Evolutionary conservation across 2,888 invertebrate genomes (phyloP).

Genomic region (Alloplasta piceator): DNA sequence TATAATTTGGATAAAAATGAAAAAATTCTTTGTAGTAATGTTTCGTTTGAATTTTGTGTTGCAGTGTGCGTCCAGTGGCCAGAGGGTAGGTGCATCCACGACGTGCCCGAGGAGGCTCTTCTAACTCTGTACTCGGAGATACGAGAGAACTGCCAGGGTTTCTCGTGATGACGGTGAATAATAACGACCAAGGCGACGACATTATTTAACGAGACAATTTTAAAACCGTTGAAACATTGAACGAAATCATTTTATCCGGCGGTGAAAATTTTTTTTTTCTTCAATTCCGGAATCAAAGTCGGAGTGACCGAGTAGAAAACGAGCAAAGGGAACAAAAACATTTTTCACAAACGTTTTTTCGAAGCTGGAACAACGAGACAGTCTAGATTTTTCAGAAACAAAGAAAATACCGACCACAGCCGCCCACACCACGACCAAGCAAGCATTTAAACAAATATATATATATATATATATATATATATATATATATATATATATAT

Average conservation of each 20-base stretch:
- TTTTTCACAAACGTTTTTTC: background rate
- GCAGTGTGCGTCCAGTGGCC: conserved; percentile 97
- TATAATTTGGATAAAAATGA: conserved; percentile 7
- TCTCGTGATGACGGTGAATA: conserved; percentile 78
- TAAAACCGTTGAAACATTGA: conserved; percentile 24
- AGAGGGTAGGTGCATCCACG: conserved; percentile 88
- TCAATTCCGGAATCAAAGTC: background rate
- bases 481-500: background rate
- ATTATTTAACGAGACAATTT: conserved; percentile 66
- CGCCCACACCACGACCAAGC: conserved; percentile 82
- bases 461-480: conserved; percentile 48
- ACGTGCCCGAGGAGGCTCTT: conserved; percentile 81
- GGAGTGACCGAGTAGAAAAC: conserved; percentile 35
- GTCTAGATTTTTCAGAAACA: conserved; percentile 45
- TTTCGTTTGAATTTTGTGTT: conserved; percentile 84
- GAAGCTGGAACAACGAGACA: conserved; percentile 37
- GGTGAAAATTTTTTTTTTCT: conserved; percentile 20
- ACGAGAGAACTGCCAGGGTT: conserved; percentile 80
- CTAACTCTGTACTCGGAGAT: conserved; percentile 81
- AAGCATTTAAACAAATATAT: conserved; percentile 69
- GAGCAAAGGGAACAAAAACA: conserved; percentile 16
- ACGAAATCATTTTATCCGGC: background rate
- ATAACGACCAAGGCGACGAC: conserved; percentile 75
- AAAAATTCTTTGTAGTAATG: conserved; percentile 18
- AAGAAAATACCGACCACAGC: conserved; percentile 71